Evolutionary conservation across 2,888 invertebrate species (phyloP), one percentile per base, ranked within the genome.

Genomic region (Pilophorus perplexus): DNA sequence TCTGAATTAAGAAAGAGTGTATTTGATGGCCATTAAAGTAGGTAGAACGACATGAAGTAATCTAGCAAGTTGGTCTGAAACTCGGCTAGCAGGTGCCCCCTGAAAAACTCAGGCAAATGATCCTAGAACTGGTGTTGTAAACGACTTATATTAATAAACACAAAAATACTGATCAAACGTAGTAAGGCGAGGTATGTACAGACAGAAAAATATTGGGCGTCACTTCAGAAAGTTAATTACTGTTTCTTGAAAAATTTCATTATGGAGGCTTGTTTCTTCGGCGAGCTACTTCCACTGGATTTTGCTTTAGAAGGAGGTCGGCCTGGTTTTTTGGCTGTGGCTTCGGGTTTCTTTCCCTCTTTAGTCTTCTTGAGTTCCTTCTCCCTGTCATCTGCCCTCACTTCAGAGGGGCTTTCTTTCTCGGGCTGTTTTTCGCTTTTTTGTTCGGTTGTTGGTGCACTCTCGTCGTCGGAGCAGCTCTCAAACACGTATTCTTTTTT

Each of bases 401-500:
- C 76, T 67, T 75, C 75, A 66, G 74, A 75, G 25, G 76, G 74
- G 28, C 75, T 74, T 12, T 74, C 75, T 66, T 77, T 77, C 64
- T 75, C 6, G 4, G 16, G 3, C 4, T 6, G 18, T 18, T 12
- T 20, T 5, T n/a, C 22, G 48, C 16, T 48, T 48, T 48, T 6
- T 12, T 48, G 20, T 18, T 3, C 10, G 5, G 5, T 48, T 48
- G 16, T 6, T 10, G 10, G 16, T 42, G 8, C 37, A n/a, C n/a
- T 33, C 55, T 77, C 76, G 8, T 75, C 74, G 37, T 76, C 76
- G 1, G 75, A 74, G 66, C 74, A 74, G 66, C 75, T 76, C 67
- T 75, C 75, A 66, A 75, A 75, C 25, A 76, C 74, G 28, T 75
- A 74, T 12, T 74, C 75, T 66, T 77, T 77, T 64, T 75, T 76